phyloP scores from a whole-genome alignment of 2,888 invertebrate genomes.

The Formica aserva region DNA sequence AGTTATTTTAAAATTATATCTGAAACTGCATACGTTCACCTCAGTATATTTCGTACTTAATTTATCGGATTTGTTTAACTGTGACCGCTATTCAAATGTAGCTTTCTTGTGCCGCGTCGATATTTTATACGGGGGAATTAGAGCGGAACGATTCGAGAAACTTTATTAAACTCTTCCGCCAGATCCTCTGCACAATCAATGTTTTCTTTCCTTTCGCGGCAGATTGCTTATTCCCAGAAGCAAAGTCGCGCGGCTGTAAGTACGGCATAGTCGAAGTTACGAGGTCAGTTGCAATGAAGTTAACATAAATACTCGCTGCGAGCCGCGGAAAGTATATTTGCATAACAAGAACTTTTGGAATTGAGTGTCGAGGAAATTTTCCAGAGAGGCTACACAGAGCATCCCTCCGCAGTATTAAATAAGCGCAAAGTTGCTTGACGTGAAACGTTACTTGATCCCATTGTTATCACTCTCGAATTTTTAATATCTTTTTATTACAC shows the following conservation, averaged over 20 bases:
- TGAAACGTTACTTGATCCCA: conserved; percentile 33
- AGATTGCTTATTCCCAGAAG: conserved; percentile 52
- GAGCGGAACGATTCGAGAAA: conserved; percentile 5
- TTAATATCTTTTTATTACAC: conserved; percentile 17
- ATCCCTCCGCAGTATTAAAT: conserved; percentile 14
- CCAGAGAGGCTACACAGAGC: conserved; percentile 17
- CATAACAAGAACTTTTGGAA: conserved; percentile 54
- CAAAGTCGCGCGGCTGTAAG: conserved; percentile 43
- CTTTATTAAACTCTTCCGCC: conserved; percentile 43
- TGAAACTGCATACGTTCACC: background rate
- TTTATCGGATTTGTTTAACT: background rate
- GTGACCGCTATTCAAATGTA: background rate
- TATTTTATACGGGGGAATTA: conserved; percentile 32
- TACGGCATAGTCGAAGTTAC: conserved; percentile 45
- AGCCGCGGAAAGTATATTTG: conserved; percentile 42
- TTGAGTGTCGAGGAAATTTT: conserved; percentile 49
- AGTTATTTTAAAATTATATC: background rate
- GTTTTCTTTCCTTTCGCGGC: conserved; percentile 49
- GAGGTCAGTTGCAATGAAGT: conserved; percentile 54
- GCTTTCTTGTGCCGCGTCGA: background rate
- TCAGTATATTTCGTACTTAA: background rate
- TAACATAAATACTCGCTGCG: conserved; percentile 52
- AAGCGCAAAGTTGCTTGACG: conserved; percentile 27
- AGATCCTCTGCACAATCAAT: conserved; percentile 43
- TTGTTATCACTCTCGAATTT: conserved; percentile 14